These are phyloP conservation scores for Acridotheres tristis DNA, from an alignment of 2,797 vertebrate species.

Conservation along the genomic window DNA sequence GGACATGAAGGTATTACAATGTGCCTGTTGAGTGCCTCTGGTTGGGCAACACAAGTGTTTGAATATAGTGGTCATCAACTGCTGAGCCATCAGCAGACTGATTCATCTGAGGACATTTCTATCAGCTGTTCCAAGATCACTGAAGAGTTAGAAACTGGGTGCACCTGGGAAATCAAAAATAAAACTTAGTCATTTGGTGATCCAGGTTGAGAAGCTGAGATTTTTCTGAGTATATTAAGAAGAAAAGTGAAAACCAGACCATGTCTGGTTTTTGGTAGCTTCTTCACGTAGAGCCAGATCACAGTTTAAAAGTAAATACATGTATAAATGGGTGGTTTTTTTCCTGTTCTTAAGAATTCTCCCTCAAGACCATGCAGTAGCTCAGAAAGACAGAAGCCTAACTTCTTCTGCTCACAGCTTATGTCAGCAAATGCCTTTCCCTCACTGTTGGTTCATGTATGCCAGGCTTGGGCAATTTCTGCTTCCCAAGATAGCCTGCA, in stretches of 20 bases:
- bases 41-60: background rate
- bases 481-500: background rate
- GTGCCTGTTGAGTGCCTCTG: background rate
- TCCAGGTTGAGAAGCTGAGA: background rate
- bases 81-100: background rate
- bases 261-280: background rate
- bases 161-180: background rate
- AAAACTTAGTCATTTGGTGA: background rate
- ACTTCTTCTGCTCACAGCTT: background rate
- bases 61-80: background rate
- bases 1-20: background rate
- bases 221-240: background rate
- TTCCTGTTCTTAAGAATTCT: background rate
- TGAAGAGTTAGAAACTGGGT: background rate
- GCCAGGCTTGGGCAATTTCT: background rate
- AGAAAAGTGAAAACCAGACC: background rate
- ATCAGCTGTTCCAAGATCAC: background rate
- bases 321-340: accelerated
- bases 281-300: background rate
- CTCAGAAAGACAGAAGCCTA: background rate
- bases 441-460: accelerated
- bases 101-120: background rate
- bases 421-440: background rate
- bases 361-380: background rate
- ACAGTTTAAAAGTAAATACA: background rate